Evolutionary conservation across 2,888 invertebrate species (phyloP), one percentile per base, ranked within the genome.

Genomic region (Lepidocyrtinus sp.): DNA sequence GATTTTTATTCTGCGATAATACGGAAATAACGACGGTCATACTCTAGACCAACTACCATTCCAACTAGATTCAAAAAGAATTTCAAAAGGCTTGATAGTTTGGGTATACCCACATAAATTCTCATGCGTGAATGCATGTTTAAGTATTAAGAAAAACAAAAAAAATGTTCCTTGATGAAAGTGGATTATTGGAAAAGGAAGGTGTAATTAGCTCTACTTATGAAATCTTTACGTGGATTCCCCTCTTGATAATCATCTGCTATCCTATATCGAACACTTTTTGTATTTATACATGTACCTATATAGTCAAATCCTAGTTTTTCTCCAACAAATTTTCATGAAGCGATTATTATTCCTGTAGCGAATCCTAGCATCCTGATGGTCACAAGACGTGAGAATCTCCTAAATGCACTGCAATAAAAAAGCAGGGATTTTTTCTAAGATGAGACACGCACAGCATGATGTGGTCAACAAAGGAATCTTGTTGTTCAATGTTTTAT

Each of bases 371-470:
- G n/a, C 1, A 50, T 50, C 50, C 50, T 50, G 50, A 45, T 65
- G 19, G 61, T 63, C 75, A 68, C 46, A 59, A 75, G 69, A 76
- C 76, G 77, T 78, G 77, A 78, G 72, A 71, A 78, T 45, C 62
- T 72, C 71, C 46, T 67, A 72, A 72, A 77, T 71, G 59, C 25
- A 50, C 26, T 1, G 55, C 46, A 67, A 61, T 59, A 71, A 76
- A 70, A 22, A 50, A 46, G 19, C 36, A 68, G 24, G 45, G 70
- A 59, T 61, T 61, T 46, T 65, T 71, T 55, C 24, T 69, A 61
- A 7, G 63, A 26, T 74, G 70, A 74, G 69, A 68, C 78, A 74
- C 69, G 74, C 73, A 79, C 79, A 79, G 70, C 79, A 55, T 74
- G 71, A 50, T 59, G 64, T 9, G 19, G 50, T 36, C 68, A 26